Evolutionary conservation across 2,888 invertebrate genomes (phyloP), one percentile per base, ranked within the genome.

Genomic region (Drosophila melanosoma): DNA sequence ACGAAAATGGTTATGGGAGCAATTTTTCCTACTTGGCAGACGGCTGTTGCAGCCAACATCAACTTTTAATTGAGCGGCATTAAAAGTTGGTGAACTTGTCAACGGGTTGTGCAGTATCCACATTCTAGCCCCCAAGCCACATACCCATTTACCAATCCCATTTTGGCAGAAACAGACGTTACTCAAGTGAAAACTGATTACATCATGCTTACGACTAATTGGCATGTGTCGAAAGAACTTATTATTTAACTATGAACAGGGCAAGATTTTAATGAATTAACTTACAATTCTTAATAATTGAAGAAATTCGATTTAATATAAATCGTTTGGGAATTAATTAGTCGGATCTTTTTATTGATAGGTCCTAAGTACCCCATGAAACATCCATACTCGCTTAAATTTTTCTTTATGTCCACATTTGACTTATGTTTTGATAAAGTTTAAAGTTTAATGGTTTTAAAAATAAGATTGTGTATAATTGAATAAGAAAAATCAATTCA

Each of bases 21-120:
- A 65, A 56, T 35, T 42, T 57, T 59, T 45, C 1, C 29, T 60
- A 11, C 20, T 42, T 17, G 56, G 66, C 53, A 52, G 64, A 38
- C 51, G 54, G 57, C 32, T 65, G 60, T 54, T 76, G 63, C 76
- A 72, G 75, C 60, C 70, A 70, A 64, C 63, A 62, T 48, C 69
- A 81, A 86, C 74, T 87, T 88, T 86, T 82, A 83, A 82, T 82
- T 81, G 81, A 82, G 75, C 74, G 66, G 76, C 86, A 88, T 88
- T 86, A 83, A 88, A 88, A 87, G 81, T 88, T 87, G 82, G 74
- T 71, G 70, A 88, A 88, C 72, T 84, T 87, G 82, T 83, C 84
- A 86, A 74, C 81, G 72, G 78, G 68, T 73, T 68, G 69, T 68
- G 67, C 70, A 69, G 53, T 48, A 32, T 29, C 60, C 56, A 36